phyloP scores from a whole-genome alignment of 2,113 vertebrate species.

The Lutjanus erythropterus region DNA sequence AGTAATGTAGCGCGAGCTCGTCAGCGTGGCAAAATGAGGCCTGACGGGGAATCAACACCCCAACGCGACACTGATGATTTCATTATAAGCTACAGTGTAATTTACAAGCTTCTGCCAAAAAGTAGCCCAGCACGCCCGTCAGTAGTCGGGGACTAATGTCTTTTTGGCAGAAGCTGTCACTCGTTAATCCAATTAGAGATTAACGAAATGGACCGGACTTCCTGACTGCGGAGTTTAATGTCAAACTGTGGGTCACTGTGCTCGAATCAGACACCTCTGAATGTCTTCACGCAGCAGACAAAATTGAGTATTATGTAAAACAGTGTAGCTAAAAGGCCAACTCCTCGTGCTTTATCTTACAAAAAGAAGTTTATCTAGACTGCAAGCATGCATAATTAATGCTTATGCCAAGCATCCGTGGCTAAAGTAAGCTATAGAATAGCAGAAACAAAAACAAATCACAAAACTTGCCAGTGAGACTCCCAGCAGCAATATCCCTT shows the following conservation, averaged over 20 bases:
- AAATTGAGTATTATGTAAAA: not conserved
- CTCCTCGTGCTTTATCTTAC: not conserved
- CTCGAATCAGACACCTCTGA: not conserved
- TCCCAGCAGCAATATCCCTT: not conserved
- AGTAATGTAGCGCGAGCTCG: slow-evolving; percentile 34
- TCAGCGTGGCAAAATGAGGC: slow-evolving; percentile 52
- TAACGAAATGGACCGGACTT: slow-evolving; percentile 34
- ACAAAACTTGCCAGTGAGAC: not conserved
- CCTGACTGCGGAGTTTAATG: slow-evolving; percentile 30
- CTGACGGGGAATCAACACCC: slow-evolving; percentile 52
- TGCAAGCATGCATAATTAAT: not conserved
- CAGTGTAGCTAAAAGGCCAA: not conserved
- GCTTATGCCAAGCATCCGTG: not conserved
- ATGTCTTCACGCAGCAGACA: not conserved
- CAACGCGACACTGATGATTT: slow-evolving; percentile 53
- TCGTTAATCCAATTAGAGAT: slow-evolving; percentile 56
- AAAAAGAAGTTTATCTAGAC: not conserved
- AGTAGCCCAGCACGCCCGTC: slow-evolving; percentile 31
- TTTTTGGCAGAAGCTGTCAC: slow-evolving; percentile 36
- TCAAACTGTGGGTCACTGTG: slow-evolving; percentile 34
- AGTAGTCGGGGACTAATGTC: slow-evolving; percentile 20
- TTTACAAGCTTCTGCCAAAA: slow-evolving; percentile 52
- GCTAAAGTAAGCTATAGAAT: not conserved
- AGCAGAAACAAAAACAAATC: not conserved
- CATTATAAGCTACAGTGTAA: slow-evolving; percentile 42